phyloP scores from a whole-genome alignment of 2,797 vertebrate genomes.

The Fistularia commersonii region DNA sequence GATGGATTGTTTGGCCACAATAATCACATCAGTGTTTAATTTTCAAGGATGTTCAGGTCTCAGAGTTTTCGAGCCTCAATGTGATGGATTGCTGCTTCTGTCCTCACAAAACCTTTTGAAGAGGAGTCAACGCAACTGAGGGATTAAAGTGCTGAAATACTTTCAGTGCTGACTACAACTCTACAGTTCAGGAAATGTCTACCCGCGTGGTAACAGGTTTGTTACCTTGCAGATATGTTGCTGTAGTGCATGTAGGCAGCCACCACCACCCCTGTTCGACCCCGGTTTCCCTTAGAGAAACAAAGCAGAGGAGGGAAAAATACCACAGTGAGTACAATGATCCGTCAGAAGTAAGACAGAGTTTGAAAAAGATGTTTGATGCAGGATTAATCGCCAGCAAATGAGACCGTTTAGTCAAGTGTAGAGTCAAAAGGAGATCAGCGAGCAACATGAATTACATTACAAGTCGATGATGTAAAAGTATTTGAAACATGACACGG shows the following conservation, averaged over 20 bases:
- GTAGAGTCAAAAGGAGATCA: too few species aligned
- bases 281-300: conserved; percentile 79
- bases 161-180: too few species aligned
- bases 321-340: not conserved
- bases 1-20: conserved; percentile 39
- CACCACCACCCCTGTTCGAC: conserved; percentile 88
- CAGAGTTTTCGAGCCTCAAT: conserved; percentile 13
- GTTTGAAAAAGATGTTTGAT: not conserved
- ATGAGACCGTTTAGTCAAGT: too few species aligned
- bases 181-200: not conserved
- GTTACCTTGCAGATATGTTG: conserved; percentile 93
- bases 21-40: conserved; percentile 45
- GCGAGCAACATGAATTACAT: too few species aligned
- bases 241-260: conserved; percentile 97
- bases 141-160: conserved; percentile 71
- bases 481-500: too few species aligned
- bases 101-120: conserved; percentile 25
- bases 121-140: not conserved
- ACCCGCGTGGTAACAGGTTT: not conserved
- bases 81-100: conserved; percentile 22
- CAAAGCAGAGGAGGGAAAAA: not conserved
- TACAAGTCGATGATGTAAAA: too few species aligned
- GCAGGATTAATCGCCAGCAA: too few species aligned
- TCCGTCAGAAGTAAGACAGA: conserved; percentile 41
- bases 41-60: conserved; percentile 22